Percentiles rank a stretch among this genome's conserved stretches.
Conservation (phyloP, 2,797 vertebrate genomes). For the Molossus molossus region DNA sequence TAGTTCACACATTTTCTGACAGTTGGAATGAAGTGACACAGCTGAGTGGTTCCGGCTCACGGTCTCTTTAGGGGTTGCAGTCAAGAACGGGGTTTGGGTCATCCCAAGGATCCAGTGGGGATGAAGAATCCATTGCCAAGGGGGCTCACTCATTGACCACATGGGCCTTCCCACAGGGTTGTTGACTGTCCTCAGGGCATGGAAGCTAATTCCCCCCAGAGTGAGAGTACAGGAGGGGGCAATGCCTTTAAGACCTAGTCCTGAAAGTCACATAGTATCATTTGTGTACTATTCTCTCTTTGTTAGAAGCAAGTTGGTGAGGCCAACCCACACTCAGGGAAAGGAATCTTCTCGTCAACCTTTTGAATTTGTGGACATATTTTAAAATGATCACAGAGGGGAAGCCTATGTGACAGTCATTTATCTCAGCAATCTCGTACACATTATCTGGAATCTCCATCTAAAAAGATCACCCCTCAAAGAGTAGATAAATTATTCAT, state of each 20-base stretch:
- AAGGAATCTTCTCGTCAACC: background rate
- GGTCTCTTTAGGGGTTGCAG: background rate
- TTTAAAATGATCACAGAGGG: background rate
- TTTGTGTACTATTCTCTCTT: background rate
- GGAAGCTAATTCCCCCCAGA: background rate
- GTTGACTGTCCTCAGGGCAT: background rate
- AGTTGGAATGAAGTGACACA: background rate
- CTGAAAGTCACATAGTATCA: background rate
- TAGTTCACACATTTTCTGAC: background rate
- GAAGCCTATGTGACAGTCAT: background rate
- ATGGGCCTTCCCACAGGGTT: background rate
- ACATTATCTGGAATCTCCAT: background rate
- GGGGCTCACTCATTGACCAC: background rate
- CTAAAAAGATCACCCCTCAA: background rate
- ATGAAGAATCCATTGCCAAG: background rate
- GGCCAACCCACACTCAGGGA: background rate
- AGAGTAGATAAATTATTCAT: background rate
- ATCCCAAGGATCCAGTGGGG: background rate
- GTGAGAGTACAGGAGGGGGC: background rate
- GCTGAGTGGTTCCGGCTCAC: background rate
- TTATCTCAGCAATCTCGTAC: background rate
- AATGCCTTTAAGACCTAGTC: background rate
- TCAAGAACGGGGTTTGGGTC: background rate
- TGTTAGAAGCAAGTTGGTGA: background rate
- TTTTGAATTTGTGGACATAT: background rate